phyloP scores from a whole-genome alignment of 2,113 vertebrate species.

The Syngnathoides biaculeatus region DNA sequence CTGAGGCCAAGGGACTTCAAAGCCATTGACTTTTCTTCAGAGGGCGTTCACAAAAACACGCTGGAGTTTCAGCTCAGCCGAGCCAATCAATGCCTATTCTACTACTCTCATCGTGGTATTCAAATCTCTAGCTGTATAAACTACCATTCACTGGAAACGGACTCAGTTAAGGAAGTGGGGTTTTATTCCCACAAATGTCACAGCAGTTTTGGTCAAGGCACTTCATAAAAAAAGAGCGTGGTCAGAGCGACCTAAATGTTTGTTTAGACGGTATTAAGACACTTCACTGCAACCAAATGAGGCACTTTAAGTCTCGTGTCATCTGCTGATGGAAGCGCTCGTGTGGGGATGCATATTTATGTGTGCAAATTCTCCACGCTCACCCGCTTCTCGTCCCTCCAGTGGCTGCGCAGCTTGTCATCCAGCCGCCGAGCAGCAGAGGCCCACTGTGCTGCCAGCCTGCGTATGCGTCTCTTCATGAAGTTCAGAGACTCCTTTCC shows the following conservation, averaged over 20 bases:
- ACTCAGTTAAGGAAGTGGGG: neutral
- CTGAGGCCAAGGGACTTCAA: neutral
- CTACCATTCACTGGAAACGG: neutral
- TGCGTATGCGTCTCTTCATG: conserved; percentile 90
- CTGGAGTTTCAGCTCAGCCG: conserved; percentile 26
- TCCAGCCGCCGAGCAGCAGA: conserved; percentile 78
- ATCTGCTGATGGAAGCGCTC: conserved; percentile 3
- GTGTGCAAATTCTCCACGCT: conserved; percentile 17
- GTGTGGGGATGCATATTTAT: neutral
- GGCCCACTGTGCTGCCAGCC: conserved; percentile 85
- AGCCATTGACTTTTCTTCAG: neutral
- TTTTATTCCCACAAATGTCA: conserved; percentile 35
- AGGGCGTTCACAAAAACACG: conserved; percentile 6
- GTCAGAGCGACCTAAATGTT: neutral
- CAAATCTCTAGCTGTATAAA: neutral
- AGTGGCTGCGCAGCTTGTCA: conserved; percentile 69
- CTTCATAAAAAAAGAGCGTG: neutral
- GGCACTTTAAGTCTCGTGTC: conserved; percentile 6
- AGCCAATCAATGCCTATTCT: conserved; percentile 25
- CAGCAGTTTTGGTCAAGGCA: conserved; percentile 15
- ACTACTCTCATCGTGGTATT: neutral
- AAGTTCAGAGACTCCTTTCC: conserved; percentile 95
- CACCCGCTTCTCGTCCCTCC: conserved; percentile 83
- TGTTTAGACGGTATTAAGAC: neutral
- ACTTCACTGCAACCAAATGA: conserved; percentile 7